These are phyloP conservation scores for Gorsachius magnificus DNA, from an alignment of 2,797 vertebrate species.

Conservation along the genomic window DNA sequence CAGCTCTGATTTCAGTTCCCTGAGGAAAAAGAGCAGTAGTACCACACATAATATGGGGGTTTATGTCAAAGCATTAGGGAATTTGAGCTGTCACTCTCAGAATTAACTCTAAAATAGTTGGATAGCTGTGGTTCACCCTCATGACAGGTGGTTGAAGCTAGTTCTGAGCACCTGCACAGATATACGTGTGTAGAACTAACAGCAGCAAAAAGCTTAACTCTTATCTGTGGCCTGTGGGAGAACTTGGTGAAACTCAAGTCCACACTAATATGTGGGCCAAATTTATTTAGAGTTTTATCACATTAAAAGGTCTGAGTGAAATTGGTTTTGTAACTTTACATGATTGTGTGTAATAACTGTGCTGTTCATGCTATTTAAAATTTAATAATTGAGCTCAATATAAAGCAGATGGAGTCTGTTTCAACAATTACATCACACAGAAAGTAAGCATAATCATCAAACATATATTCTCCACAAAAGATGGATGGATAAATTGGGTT, in stretches of 20 bases:
- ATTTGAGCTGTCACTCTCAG: neutral
- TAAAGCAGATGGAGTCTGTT: neutral
- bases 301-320: neutral
- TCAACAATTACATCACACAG: neutral
- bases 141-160: neutral
- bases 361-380: neutral
- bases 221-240: neutral
- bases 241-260: neutral
- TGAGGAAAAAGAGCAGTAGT: neutral
- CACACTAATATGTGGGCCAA: neutral
- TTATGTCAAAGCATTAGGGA: neutral
- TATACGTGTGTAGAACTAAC: accelerated
- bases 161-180: neutral
- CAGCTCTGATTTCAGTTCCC: neutral
- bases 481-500: neutral
- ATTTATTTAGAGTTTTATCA: neutral
- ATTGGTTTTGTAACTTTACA: neutral
- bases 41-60: neutral
- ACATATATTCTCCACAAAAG: neutral
- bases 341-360: neutral
- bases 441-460: neutral
- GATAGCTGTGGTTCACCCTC: neutral
- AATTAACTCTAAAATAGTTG: neutral
- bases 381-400: neutral
- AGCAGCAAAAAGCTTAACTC: neutral